Evolutionary conservation across 2,113 vertebrate genomes (phyloP).

Genomic region (Aspiorhynchus laticeps): DNA sequence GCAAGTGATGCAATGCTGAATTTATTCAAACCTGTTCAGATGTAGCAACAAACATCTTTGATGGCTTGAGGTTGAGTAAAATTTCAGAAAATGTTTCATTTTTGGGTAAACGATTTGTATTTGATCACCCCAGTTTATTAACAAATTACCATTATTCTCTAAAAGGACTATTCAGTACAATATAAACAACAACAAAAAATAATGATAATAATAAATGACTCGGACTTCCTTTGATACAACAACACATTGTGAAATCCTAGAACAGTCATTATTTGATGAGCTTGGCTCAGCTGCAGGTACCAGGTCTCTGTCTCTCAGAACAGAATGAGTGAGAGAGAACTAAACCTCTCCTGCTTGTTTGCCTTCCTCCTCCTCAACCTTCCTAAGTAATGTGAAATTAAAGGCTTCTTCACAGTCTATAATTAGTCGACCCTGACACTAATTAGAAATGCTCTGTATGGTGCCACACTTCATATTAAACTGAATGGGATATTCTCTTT

Average conservation of each 20-base stretch:
- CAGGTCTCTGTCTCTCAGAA: constrained; percentile 41
- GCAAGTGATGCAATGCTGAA: too few relatives aligned
- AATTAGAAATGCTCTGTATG: constrained; percentile 66
- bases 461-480: constrained; percentile 64
- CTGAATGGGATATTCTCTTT: constrained; percentile 60
- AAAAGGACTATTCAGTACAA: background rate
- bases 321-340: background rate
- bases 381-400: constrained; percentile 66
- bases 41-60: too few relatives aligned
- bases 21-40: too few relatives aligned
- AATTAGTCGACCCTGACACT: constrained; percentile 69
- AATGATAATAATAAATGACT: background rate
- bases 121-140: background rate
- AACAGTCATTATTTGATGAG: background rate
- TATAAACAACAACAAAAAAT: background rate
- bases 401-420: constrained; percentile 67
- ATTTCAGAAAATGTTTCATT: too few relatives aligned
- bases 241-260: background rate
- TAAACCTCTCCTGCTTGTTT: constrained; percentile 33
- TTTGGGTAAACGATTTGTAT: background rate
- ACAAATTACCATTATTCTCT: background rate
- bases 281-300: background rate
- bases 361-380: constrained; percentile 28
- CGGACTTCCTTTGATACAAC: background rate
- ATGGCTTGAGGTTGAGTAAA: too few relatives aligned